A percentile compares a stretch with the other conserved stretches of the same genome.
These are phyloP conservation scores for Pyrocephalus nanus DNA, from an alignment of 2,797 vertebrate genomes.

Conservation along the genomic window DNA sequence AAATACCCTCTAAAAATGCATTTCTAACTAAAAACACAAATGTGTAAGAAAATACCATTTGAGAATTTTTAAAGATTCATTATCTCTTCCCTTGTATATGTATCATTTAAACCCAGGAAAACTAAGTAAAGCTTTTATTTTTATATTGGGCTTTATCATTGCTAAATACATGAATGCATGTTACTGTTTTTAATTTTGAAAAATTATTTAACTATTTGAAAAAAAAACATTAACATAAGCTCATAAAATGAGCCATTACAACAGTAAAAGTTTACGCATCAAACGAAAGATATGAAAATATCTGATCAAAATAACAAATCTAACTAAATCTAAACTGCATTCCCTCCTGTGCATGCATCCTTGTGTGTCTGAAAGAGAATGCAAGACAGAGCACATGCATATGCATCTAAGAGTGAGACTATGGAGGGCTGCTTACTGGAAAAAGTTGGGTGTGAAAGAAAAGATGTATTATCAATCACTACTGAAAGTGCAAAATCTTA, in stretches of 20 bases:
- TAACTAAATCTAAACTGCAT: background rate
- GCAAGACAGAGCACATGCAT: background rate
- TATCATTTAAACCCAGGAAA: background rate
- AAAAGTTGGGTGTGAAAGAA: background rate
- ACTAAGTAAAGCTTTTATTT: background rate
- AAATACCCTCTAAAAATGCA: background rate
- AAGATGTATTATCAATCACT: background rate
- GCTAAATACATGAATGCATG: background rate
- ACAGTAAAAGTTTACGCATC: background rate
- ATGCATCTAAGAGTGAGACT: background rate
- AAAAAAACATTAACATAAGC: accelerated
- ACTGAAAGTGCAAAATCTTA: background rate
- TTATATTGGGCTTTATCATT: background rate
- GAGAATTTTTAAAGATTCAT: background rate
- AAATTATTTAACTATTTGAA: background rate
- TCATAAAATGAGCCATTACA: background rate
- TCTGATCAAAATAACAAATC: background rate
- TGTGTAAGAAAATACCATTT: background rate
- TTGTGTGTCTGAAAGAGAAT: background rate
- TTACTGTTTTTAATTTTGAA: background rate
- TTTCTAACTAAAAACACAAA: background rate
- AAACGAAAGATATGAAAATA: background rate
- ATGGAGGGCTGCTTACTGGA: background rate
- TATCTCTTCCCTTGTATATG: background rate
- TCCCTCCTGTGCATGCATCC: background rate